These are phyloP conservation scores for Argyrosomus japonicus DNA, from an alignment of 2,113 vertebrate species.

Conservation along the genomic window DNA sequence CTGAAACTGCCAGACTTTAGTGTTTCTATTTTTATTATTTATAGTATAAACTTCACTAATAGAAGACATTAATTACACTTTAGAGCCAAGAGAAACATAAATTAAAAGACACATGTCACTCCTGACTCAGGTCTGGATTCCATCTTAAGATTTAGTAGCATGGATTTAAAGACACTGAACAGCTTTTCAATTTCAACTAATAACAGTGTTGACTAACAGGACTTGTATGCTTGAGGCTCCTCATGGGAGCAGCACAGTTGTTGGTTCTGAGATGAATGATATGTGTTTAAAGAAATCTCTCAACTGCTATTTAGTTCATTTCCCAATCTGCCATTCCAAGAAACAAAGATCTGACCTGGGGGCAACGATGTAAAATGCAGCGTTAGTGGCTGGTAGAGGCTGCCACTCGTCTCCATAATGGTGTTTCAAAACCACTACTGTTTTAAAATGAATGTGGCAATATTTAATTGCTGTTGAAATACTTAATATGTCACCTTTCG, in stretches of 20 bases:
- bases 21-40: background rate
- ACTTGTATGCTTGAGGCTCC: slow-evolving; percentile 2
- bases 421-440: background rate
- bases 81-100: background rate
- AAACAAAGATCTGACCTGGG: slow-evolving; percentile 9
- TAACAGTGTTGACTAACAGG: slow-evolving; percentile 8
- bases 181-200: slow-evolving; percentile 10
- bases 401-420: background rate
- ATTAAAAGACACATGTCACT: background rate
- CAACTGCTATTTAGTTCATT: slow-evolving; percentile 21
- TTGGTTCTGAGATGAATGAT: slow-evolving; percentile 15
- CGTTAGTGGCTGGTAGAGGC: background rate
- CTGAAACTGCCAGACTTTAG: background rate
- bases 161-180: slow-evolving; percentile 1
- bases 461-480: slow-evolving; percentile 12
- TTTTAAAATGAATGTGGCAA: background rate
- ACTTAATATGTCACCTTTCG: background rate
- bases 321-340: slow-evolving; percentile 28
- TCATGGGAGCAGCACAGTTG: slow-evolving; percentile 3
- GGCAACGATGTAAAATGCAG: slow-evolving; percentile 18
- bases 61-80: slow-evolving; percentile 10
- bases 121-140: background rate
- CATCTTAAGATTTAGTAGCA: slow-evolving; percentile 18
- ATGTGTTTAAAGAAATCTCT: slow-evolving; percentile 18
- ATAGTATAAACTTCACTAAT: slow-evolving; percentile 3